Evolutionary conservation across 2,797 vertebrate genomes (phyloP), one percentile per base, ranked within the genome.

Genomic region (Cyclura pinguis): DNA sequence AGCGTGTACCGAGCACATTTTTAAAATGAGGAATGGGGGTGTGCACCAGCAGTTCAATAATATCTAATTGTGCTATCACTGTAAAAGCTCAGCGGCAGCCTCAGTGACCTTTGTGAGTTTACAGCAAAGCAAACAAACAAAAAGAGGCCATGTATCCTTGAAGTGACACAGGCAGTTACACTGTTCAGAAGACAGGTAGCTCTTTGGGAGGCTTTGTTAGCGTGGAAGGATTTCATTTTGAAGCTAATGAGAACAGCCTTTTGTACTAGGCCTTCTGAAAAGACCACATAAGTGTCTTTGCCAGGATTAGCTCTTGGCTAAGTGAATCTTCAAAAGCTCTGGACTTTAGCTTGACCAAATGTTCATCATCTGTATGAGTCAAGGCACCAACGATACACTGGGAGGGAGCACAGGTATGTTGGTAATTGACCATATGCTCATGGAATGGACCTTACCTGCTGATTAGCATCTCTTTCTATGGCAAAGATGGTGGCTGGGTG

Each of bases 171-270:
- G 78, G 90, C 24, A 52, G 55, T 13, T 64, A 64, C 42, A 89
- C 55, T 55, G 88, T 93, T 81, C 52, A 81, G 42, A 89, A 92
- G 67, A 80, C 62, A 7, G 55, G 6, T 88, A 91, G 1, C 0
- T 85, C 59, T 85, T 89, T 47, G 77, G 67, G 50, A 13, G 89
- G 5, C 89, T 93, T 94, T 91, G 42, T 94, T 93, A 88, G 52
- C 47, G 91, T 12, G 76, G 42, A 78, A 80, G 1, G 1, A 52
- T 59, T 85, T 93, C 89, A 84, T 88, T 77, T 73, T 14, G 18
- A 35, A 80, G 90, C 24, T 82, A 88, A 67, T 78, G 85, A 85
- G 84, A 90, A 57, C 6, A 50, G 0, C 0, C 8, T 72, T 92
- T 89, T 10, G 42, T 85, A 27, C 72, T 85, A 80, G 80, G 69